These are phyloP conservation scores for Netelia fuscicornis DNA, from an alignment of 2,888 invertebrate species.

Conservation along the genomic window DNA sequence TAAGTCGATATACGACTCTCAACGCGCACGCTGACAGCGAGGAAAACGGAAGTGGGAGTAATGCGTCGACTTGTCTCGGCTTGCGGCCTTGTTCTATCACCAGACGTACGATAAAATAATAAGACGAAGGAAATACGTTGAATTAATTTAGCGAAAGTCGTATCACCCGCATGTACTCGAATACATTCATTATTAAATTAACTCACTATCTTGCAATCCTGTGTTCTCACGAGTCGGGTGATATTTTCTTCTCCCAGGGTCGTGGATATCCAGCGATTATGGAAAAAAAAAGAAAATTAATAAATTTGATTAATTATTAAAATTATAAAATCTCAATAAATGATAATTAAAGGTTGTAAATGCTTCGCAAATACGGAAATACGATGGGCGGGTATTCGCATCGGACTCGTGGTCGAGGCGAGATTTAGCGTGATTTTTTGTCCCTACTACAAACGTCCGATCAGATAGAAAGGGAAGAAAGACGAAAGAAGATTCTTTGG, in stretches of 20 bases:
- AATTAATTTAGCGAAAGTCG: neutral
- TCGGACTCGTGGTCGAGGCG: neutral
- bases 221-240: no score
- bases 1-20: neutral
- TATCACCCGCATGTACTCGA: neutral
- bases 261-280: no score
- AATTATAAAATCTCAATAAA: no score
- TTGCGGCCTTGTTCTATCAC: slow-evolving; percentile 32
- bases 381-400: slow-evolving; percentile 17
- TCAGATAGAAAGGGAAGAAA: slow-evolving; percentile 27
- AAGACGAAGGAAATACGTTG: neutral
- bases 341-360: neutral
- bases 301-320: no score
- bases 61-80: slow-evolving; percentile 4
- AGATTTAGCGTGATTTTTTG: neutral
- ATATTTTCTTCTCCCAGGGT: no score
- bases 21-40: neutral
- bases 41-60: slow-evolving; percentile 39
- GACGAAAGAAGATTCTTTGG: slow-evolving; percentile 49
- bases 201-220: no score
- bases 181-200: neutral
- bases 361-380: slow-evolving; percentile 16
- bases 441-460: neutral
- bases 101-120: slow-evolving; percentile 2
- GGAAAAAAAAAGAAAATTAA: no score